phyloP scores from a whole-genome alignment of 2,113 vertebrate genomes.

The Scartelaos histophorus region DNA sequence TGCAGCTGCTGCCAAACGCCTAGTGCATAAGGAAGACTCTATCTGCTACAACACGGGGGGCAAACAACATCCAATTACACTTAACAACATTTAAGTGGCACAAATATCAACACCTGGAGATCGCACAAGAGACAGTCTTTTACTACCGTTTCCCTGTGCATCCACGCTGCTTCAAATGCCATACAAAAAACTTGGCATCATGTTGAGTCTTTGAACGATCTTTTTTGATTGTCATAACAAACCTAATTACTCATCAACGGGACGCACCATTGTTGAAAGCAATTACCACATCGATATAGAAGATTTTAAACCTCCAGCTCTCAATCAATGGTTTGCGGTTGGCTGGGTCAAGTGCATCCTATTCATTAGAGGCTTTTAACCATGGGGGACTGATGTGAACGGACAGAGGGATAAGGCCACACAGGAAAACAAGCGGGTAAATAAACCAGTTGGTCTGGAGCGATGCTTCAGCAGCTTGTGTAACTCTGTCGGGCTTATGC shows the following conservation, averaged over 20 bases:
- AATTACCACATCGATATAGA: neutral
- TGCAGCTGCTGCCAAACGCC: neutral
- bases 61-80: constrained; percentile 13
- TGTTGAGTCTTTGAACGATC: neutral
- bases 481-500: neutral
- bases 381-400: constrained; percentile 16
- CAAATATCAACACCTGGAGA: constrained; percentile 2
- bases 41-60: neutral
- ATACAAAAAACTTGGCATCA: neutral
- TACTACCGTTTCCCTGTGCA: neutral
- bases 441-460: neutral
- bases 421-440: neutral
- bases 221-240: neutral
- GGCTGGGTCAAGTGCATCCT: constrained; percentile 21
- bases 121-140: neutral
- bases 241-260: neutral
- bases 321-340: constrained; percentile 14
- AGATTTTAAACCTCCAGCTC: constrained; percentile 3
- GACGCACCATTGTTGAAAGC: constrained; percentile 4
- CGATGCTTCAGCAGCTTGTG: neutral
- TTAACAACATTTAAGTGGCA: neutral
- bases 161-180: neutral
- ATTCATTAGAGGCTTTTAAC: constrained; percentile 42
- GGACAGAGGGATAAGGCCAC: neutral
- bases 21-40: neutral